Evolutionary conservation across 1,140 invertebrate species (phyloP), one percentile per base, ranked within the genome.

Genomic region (Eueides isabella): DNA sequence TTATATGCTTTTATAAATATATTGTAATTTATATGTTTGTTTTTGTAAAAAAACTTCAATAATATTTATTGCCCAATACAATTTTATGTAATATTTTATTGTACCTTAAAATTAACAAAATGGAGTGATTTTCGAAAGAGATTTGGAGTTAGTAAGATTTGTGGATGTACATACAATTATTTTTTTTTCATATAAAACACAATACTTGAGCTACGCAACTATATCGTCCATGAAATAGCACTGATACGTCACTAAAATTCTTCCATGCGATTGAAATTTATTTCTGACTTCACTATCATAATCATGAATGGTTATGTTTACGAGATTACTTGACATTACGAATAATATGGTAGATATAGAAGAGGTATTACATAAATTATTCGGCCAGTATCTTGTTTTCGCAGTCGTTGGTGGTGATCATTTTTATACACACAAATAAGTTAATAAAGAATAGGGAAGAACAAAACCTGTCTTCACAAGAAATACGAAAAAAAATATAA

Each of bases 231-330:
- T 80, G 78, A 78, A 75, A 79, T 72, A 67, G 77, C 81, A 78
- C 72, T 72, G 77, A 76, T 82, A 72, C 79, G 76, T 76, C 78
- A 74, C 75, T 80, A 79, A 84, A 83, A 78, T 80, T 84, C 82
- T 84, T 26, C 81, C 79, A 72, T 76, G 73, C 82, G 78, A 75
- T 72, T 79, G 77, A 79, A 64, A 76, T 78, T 80, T 76, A 79
- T 55, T 78, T 75, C 71, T 78, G 77, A 78, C 79, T 82, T 84
- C 80, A 69, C 38, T 71, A 28, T 74, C 38, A 77, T 75, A 67
- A 73, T 75, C 71, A 76, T 76, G 70, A 81, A 68, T 66, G 66
- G 68, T 73, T 61, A 77, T 68, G 38, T 74, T 74, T 61, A 71
- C 74, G 76, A 61, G 29, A 61, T 33, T 19, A 69, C 55, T 61